A percentile compares a stretch with the other conserved stretches of the same genome.
phyloP scores from a whole-genome alignment of 2,888 invertebrate species.

The Rhingia rostrata region DNA sequence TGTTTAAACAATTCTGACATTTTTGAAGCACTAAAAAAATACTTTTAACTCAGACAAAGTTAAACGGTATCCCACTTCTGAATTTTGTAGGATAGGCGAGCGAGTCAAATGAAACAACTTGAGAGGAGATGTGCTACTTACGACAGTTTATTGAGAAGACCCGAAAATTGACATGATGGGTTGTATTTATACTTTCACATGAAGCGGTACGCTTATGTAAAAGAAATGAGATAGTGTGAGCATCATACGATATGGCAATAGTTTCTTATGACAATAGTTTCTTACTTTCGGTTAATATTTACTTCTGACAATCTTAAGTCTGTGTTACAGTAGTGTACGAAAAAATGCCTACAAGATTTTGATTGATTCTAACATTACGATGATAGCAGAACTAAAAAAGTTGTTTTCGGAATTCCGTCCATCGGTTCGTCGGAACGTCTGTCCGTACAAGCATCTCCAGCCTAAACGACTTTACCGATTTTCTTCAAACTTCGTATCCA shows the following conservation, averaged over 20 bases:
- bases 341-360: neutral
- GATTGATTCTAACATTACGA: no score
- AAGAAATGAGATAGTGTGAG: conserved; percentile 14
- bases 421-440: no score
- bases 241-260: conserved; percentile 16
- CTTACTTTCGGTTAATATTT: conserved; percentile 16
- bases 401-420: no score
- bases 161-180: neutral
- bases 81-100: conserved; percentile 9
- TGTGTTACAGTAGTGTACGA: conserved; percentile 1
- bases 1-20: conserved; percentile 26
- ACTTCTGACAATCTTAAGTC: conserved; percentile 11
- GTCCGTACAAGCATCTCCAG: no score
- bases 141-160: no score
- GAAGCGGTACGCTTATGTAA: conserved; percentile 15
- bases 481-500: no score
- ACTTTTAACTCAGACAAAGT: conserved; percentile 26
- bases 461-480: no score
- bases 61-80: conserved; percentile 29
- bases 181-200: conserved; percentile 4
- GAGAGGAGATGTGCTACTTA: no score
- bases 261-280: no score
- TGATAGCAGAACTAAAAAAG: no score
- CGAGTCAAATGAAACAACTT: neutral
- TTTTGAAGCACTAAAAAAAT: conserved; percentile 24